These are phyloP conservation scores for Actenoides lindsayi DNA, from an alignment of 2,113 vertebrate genomes.

Conservation along the genomic window DNA sequence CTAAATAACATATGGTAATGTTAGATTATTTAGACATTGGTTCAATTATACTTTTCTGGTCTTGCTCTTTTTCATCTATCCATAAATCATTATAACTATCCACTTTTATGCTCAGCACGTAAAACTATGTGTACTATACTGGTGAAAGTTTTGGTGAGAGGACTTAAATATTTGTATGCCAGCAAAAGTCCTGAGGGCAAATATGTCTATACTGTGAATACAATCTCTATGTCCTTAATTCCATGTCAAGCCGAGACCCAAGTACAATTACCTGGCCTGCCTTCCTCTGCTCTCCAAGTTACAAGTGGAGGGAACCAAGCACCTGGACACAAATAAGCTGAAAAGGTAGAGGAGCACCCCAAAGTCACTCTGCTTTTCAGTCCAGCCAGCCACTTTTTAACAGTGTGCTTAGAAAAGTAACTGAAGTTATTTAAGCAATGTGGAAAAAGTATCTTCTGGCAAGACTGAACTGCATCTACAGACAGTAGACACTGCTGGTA, in stretches of 20 bases:
- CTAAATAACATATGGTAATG: not conserved
- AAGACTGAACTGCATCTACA: not conserved
- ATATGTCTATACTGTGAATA: not conserved
- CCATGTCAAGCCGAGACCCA: not conserved
- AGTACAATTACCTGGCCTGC: not conserved
- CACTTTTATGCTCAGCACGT: not conserved
- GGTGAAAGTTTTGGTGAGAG: not conserved
- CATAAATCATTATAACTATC: not conserved
- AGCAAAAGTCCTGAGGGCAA: not conserved
- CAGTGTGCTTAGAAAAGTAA: not conserved
- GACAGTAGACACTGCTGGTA: not conserved
- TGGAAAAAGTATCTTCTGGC: not conserved
- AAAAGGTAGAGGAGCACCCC: not conserved
- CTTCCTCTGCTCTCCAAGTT: not conserved
- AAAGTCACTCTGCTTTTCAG: not conserved
- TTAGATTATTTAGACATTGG: not conserved
- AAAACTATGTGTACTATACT: not conserved
- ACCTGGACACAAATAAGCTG: not conserved
- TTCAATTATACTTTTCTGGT: not conserved
- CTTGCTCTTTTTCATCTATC: not conserved
- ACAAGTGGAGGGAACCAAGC: not conserved
- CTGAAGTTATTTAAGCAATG: not conserved
- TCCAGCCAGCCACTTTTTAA: not conserved
- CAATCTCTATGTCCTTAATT: not conserved
- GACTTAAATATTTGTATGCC: not conserved